These are phyloP conservation scores for Diplodus sargus DNA, from an alignment of 2,797 vertebrate genomes.

Conservation along the genomic window DNA sequence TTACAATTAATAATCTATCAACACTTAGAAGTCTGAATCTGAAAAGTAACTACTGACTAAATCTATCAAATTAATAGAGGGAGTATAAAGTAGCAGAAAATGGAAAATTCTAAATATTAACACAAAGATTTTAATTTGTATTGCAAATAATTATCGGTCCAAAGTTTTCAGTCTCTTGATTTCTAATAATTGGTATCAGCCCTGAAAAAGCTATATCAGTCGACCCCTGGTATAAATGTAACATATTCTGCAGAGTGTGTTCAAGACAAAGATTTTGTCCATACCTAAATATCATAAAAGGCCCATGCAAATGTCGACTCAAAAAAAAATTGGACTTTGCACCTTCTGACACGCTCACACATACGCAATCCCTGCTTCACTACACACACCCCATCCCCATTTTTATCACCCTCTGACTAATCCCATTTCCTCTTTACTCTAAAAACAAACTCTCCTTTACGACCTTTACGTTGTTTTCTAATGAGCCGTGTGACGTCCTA, in stretches of 20 bases:
- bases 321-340: constrained; percentile 32
- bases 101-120: too few species aligned
- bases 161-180: too few species aligned
- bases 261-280: neutral
- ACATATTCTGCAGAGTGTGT: neutral
- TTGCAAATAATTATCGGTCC: too few species aligned
- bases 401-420: constrained; percentile 66
- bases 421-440: constrained; percentile 67
- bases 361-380: neutral
- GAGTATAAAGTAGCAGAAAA: too few species aligned
- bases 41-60: too few species aligned
- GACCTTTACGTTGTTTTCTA: constrained; percentile 57
- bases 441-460: constrained; percentile 68
- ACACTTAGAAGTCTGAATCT: too few species aligned
- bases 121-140: too few species aligned
- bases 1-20: too few species aligned
- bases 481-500: constrained; percentile 67
- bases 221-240: too few species aligned
- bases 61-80: too few species aligned
- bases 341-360: constrained; percentile 4
- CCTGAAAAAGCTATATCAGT: too few species aligned
- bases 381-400: constrained; percentile 1
- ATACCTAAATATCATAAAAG: constrained; percentile 6
- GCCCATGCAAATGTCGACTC: constrained; percentile 15
- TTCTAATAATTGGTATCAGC: too few species aligned